Evolutionary conservation across 2,888 invertebrate species (phyloP), one percentile per base, ranked within the genome.

Genomic region (Eristalis arbustorum): DNA sequence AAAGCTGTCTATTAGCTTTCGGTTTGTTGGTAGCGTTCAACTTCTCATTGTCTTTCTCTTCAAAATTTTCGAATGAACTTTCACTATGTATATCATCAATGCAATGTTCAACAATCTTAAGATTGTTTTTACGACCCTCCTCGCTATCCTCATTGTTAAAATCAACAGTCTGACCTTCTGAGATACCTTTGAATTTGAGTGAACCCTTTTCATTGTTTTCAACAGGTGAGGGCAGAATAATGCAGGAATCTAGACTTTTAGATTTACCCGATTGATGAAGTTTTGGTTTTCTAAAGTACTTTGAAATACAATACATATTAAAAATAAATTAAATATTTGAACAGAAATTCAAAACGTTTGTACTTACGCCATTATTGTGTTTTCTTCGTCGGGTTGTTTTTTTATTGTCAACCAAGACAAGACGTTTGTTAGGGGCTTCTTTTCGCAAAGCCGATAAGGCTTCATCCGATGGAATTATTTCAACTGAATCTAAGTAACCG

Each of bases 401-500:
- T 72, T 94, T 94, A 78, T 91, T 92, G 90, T 96, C 96, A 3
- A 97, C 96, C 62, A 97, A 93, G 42, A 97, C 95, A 34, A 97
- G 93, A 3, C 97, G 94, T 89, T 97, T 96, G 61, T 92, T 91
- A 0, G 96, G 96, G 1, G 96, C 95, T 89, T 96, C 96, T 84
- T 95, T 96, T 14, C 96, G 94, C 37, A 97, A 92, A 90, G 96
- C 95, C 0, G 95, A 94, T 61, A 96, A 90, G 13, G 96, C 95
- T 69, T 96, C 95, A 90, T 96, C 96, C 57, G 96, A 96, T 66
- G 96, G 96, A 25, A 96, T 95, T 89, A 96, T 94, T 89, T 97
- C 97, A 4, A 97, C 96, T 88, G 96, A 94, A 91, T 98, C 97
- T 89, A 98, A 93, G 91, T 97, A 97, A 0, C 98, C 97, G 2